phyloP scores from a whole-genome alignment of 2,113 vertebrate species.

The Chroicocephalus ridibundus region DNA sequence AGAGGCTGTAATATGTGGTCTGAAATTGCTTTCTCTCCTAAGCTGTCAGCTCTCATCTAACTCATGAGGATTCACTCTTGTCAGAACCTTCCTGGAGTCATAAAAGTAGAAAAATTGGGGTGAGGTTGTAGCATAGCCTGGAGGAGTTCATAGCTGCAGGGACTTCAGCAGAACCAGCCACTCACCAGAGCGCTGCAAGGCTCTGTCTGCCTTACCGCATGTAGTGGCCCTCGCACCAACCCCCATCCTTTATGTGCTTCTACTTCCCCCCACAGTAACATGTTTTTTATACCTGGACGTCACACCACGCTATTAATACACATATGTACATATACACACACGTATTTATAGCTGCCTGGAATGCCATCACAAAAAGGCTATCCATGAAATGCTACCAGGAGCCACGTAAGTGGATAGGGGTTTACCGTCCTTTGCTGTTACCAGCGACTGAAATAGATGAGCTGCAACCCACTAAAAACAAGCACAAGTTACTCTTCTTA shows the following conservation, averaged over 20 bases:
- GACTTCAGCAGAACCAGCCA: background rate
- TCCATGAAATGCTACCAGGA: background rate
- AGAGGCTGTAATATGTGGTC: background rate
- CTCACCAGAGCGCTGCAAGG: background rate
- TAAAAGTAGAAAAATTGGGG: background rate
- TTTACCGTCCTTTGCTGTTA: background rate
- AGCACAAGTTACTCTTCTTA: background rate
- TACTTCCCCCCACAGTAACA: background rate
- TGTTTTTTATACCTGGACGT: background rate
- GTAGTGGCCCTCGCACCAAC: background rate
- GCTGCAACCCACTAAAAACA: background rate
- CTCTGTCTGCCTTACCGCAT: background rate
- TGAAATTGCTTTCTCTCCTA: background rate
- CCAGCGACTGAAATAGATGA: background rate
- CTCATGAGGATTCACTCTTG: background rate
- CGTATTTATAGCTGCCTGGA: background rate
- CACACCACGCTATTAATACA: background rate
- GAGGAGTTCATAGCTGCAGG: background rate
- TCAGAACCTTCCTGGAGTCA: background rate
- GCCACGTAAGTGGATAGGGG: rapidly evolving
- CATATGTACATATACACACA: background rate
- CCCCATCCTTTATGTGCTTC: background rate
- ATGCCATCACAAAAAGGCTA: background rate
- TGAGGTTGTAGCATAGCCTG: background rate
- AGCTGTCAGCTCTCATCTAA: background rate